Conservation (phyloP, 2,888 invertebrate genomes). For the Nymphalis urticae region DNA sequence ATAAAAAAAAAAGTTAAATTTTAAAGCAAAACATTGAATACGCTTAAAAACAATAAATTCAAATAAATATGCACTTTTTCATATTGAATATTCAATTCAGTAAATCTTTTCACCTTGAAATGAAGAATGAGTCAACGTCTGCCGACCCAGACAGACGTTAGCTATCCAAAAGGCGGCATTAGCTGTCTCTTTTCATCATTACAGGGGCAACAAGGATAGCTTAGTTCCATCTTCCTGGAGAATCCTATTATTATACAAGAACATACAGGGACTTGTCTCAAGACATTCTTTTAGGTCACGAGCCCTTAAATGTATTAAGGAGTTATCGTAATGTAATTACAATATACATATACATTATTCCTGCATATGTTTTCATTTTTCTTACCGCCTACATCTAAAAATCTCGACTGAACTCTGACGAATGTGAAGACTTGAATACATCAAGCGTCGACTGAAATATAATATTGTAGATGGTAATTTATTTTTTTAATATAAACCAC, state of each 20-base stretch:
- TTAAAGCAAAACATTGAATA: not conserved
- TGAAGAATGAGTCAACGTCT: conserved; percentile 65
- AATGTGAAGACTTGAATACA: too few relatives aligned
- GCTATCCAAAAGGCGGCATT: conserved; percentile 42
- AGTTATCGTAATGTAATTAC: too few relatives aligned
- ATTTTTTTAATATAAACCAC: not conserved
- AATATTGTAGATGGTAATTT: not conserved
- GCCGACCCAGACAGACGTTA: conserved; percentile 51
- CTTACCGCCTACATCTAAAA: too few relatives aligned
- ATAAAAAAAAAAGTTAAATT: not conserved
- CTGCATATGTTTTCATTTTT: too few relatives aligned
- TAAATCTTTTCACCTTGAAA: conserved; percentile 37
- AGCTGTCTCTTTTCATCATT: conserved; percentile 23
- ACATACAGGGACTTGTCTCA: not conserved
- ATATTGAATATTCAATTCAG: conserved; percentile 22
- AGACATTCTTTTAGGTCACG: conserved; percentile 11
- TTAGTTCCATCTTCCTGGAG: conserved; percentile 18
- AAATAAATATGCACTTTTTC: conserved; percentile 18
- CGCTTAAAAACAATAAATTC: conserved; percentile 12
- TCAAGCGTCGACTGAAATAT: too few relatives aligned
- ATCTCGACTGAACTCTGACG: too few relatives aligned
- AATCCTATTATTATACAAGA: conserved; percentile 19
- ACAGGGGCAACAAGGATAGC: conserved; percentile 11
- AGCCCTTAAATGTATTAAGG: not conserved
- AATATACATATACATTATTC: too few relatives aligned